A percentile compares a stretch with the other conserved stretches of the same genome.
Conservation (phyloP, 2,113 vertebrate genomes). For the Stigmatopora nigra region DNA sequence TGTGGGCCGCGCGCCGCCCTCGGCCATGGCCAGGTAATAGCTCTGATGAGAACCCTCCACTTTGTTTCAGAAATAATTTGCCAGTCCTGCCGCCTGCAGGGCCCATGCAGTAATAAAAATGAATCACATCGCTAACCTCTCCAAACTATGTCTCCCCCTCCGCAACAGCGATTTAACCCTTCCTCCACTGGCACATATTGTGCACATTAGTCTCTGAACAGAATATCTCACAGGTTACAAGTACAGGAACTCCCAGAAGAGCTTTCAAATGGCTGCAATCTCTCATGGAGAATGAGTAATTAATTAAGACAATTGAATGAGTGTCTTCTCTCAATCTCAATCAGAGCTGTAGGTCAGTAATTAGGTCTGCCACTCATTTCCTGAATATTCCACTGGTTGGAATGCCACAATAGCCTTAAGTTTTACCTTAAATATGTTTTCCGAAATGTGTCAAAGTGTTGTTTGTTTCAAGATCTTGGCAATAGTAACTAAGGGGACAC, state of each 20-base stretch:
- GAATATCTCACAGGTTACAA: slow-evolving; percentile 46
- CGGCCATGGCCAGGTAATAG: slow-evolving; percentile 73
- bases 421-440: neutral
- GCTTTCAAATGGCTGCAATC: slow-evolving; percentile 58
- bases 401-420: neutral
- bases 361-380: slow-evolving; percentile 62
- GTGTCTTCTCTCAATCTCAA: slow-evolving; percentile 17
- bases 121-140: slow-evolving; percentile 76
- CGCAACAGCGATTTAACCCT: slow-evolving; percentile 52
- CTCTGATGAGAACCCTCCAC: slow-evolving; percentile 77
- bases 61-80: slow-evolving; percentile 84
- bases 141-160: slow-evolving; percentile 44
- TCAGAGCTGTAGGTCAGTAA: slow-evolving; percentile 69
- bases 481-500: neutral
- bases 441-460: neutral
- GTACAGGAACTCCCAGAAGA: slow-evolving; percentile 40
- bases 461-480: neutral
- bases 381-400: slow-evolving; percentile 41
- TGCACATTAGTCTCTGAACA: slow-evolving; percentile 2
- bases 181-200: slow-evolving; percentile 14
- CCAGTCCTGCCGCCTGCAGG: slow-evolving; percentile 71
- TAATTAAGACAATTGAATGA: slow-evolving; percentile 68
- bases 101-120: slow-evolving; percentile 74
- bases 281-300: slow-evolving; percentile 55
- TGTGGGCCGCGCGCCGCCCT: slow-evolving; percentile 56